These are phyloP conservation scores for Alligator sinensis DNA, from an alignment of 2,113 vertebrate species.

Conservation along the genomic window DNA sequence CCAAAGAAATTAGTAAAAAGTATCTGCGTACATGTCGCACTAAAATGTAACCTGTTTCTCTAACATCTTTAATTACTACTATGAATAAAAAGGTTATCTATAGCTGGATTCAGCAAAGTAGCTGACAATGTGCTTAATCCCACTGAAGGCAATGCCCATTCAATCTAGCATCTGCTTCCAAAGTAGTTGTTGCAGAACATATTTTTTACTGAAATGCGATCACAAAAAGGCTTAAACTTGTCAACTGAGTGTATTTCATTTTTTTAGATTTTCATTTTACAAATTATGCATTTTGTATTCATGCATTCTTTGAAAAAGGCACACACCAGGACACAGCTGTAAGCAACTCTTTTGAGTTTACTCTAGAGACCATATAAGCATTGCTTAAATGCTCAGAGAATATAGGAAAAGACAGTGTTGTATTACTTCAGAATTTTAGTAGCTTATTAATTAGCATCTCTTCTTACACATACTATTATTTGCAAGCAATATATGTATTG, in stretches of 20 bases:
- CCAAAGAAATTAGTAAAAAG: constrained; percentile 1
- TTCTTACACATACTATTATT: background rate
- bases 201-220: background rate
- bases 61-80: background rate
- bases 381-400: background rate
- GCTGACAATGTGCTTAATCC: background rate
- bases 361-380: too few species aligned
- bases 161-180: background rate
- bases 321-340: too few species aligned
- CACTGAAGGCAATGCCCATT: background rate
- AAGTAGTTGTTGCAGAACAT: background rate
- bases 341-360: too few species aligned
- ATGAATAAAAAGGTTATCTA: background rate
- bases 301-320: too few species aligned
- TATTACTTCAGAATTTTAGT: background rate
- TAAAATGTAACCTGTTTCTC: constrained; percentile 5
- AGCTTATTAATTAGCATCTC: background rate
- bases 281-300: background rate
- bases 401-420: background rate
- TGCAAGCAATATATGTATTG: background rate
- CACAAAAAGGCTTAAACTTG: background rate
- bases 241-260: background rate
- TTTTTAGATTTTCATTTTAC: background rate
- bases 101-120: background rate
- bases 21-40: background rate